Evolutionary conservation across 2,113 vertebrate species (phyloP).

Genomic region (Leiothrix lutea): DNA sequence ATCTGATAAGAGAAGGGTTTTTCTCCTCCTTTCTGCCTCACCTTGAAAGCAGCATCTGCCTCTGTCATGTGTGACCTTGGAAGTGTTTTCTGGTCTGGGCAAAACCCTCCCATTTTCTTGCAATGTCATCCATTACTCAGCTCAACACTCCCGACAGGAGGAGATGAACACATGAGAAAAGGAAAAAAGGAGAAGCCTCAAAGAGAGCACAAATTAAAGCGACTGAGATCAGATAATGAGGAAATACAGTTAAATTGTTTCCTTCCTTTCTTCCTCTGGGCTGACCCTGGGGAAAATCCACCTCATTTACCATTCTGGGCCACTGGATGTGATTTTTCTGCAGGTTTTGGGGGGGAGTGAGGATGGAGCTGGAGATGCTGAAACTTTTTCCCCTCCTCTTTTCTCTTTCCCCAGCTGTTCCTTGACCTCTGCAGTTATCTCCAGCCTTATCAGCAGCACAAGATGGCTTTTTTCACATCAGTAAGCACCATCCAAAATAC

Average conservation of each 20-base stretch:
- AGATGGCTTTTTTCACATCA: conserved; percentile 75
- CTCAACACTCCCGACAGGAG: background rate
- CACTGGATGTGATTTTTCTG: background rate
- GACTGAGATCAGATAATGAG: conserved; percentile 39
- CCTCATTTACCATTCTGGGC: conserved; percentile 18
- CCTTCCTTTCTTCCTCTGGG: conserved; percentile 18
- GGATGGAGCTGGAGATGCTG: background rate
- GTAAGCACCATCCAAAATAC: conserved; percentile 68
- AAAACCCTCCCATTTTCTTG: background rate
- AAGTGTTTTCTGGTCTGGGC: background rate
- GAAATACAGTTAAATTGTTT: conserved; percentile 18
- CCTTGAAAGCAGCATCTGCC: background rate
- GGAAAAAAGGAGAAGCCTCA: background rate
- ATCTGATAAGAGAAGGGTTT: background rate
- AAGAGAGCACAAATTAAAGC: conserved; percentile 33
- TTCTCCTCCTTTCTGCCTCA: background rate
- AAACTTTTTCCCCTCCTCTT: background rate
- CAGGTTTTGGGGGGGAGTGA: background rate
- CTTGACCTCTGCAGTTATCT: conserved; percentile 72
- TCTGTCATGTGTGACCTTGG: conserved; percentile 43
- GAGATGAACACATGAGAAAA: background rate
- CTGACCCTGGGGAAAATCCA: background rate
- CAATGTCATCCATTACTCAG: conserved; percentile 1
- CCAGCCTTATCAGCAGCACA: conserved; percentile 65
- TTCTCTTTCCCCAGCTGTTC: background rate